phyloP scores from a whole-genome alignment of 2,113 vertebrate genomes.

The Phodopus roborovskii region DNA sequence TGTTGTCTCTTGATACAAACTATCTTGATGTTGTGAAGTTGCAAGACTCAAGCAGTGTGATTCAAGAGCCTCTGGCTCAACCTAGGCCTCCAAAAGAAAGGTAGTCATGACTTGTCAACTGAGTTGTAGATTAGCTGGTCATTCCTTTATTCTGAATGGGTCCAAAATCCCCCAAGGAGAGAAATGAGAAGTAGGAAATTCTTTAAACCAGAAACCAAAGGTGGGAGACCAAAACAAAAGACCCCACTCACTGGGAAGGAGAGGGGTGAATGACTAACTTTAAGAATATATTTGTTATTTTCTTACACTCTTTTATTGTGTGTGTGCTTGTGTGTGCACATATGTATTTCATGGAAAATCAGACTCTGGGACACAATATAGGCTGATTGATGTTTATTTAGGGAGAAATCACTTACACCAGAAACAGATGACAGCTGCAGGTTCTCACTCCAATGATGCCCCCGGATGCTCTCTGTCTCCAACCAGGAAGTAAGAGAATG shows the following conservation, averaged over 20 bases:
- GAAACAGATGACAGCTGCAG: too few relatives aligned
- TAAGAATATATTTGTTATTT: background rate
- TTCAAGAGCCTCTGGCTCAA: background rate
- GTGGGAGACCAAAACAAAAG: conserved; percentile 4
- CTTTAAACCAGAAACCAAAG: conserved; percentile 1
- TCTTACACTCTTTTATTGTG: background rate
- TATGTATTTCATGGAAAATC: background rate
- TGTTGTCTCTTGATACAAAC: background rate
- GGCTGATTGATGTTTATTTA: too few relatives aligned
- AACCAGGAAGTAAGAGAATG: too few relatives aligned
- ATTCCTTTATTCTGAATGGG: background rate
- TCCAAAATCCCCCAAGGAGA: background rate
- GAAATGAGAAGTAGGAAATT: background rate
- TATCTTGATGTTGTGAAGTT: background rate
- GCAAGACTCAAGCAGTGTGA: conserved; percentile 5
- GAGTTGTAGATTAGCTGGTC: background rate
- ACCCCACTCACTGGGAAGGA: background rate
- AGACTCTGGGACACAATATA: too few relatives aligned
- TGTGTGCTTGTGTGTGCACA: background rate
- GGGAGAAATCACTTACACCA: too few relatives aligned
- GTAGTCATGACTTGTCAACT: background rate
- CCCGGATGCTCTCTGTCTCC: too few relatives aligned
- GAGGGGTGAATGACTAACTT: background rate
- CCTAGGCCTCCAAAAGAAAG: background rate
- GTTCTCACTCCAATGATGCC: too few relatives aligned